Evolutionary conservation across 2,113 vertebrate species (phyloP), one percentile per base, ranked within the genome.

Genomic region (Elanus axillaris): DNA sequence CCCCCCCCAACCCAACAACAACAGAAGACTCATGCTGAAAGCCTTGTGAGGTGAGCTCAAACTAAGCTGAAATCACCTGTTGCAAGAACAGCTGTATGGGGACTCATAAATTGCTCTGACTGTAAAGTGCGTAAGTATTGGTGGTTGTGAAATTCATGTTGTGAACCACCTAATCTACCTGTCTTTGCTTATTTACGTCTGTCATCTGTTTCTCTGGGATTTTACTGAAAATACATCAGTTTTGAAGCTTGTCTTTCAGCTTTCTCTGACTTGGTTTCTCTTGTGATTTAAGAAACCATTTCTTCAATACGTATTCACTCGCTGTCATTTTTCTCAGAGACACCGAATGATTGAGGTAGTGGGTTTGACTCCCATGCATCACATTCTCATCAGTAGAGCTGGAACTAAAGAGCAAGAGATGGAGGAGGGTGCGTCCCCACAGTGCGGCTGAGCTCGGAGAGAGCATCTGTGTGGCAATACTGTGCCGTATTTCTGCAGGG

Each of bases 391-490:
- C 2, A 2, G 25, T 21, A 21, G 0, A 6, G 36, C 31, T 78
- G 55, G 36, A 80, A 52, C 47, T 53, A 7, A 74, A 79, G 74
- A 81, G 78, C 16, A 42, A 12, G 43, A 72, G 26, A 25, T 0
- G 3, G 43, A 31, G 38, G 38, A 69, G 36, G 26, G 47, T 84
- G 11, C 0, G 0, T 74, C 16, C 50, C 59, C 68, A 13, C 32
- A n/a, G 45, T 38, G 50, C 2, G 8, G 32, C 68, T 0, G 0
- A 38, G 27, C 72, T 67, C 1, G 0, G 5, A 3, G 25, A 59
- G 71, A 3, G 3, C 40, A 25, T 10, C 15, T 1, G 2, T 36
- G 38, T 5, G 23, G 48, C 69, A 83, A 0, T 17, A 5, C 31
- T 3, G 13, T 13, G 45, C 43, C 1, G 0, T 48, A 20, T 32